Evolutionary conservation across 2,797 vertebrate genomes (phyloP).

Genomic region (Clarias platycephalus): DNA sequence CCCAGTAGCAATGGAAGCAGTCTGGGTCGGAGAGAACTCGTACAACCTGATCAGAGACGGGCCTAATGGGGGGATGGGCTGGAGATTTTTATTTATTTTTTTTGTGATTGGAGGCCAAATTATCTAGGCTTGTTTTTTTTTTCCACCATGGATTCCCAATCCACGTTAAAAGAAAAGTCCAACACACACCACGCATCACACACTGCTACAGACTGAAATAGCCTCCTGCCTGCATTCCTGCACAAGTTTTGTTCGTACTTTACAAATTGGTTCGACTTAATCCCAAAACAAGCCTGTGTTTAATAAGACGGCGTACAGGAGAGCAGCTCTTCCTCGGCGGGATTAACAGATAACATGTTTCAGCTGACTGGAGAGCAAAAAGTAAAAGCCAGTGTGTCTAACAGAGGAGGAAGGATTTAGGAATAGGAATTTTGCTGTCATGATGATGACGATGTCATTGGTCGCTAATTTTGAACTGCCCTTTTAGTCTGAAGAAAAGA

Average conservation of each 20-base stretch:
- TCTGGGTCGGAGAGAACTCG: conserved; percentile 6
- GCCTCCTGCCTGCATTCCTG: conserved; percentile 19
- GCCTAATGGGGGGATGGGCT: conserved; percentile 4
- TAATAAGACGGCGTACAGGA: conserved; percentile 45
- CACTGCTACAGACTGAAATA: conserved; percentile 5
- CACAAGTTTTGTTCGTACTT: conserved; percentile 45
- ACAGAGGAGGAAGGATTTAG: neutral
- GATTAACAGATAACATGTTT: conserved; percentile 55
- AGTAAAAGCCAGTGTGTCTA: neutral
- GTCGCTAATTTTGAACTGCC: neutral
- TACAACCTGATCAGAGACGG: conserved; percentile 20
- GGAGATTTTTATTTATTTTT: neutral
- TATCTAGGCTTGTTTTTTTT: conserved; percentile 31
- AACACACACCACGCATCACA: neutral
- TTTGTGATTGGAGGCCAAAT: conserved; percentile 20
- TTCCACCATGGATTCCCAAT: neutral
- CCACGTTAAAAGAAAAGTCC: neutral
- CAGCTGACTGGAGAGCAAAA: conserved; percentile 25
- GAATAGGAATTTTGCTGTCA: neutral
- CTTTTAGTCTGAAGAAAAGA: neutral
- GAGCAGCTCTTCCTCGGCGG: conserved; percentile 39
- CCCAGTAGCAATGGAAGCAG: conserved; percentile 19
- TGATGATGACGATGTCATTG: neutral
- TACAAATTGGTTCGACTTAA: conserved; percentile 56
- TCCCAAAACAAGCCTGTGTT: conserved; percentile 64